Base-by-base conservation (phyloP, 2,797 vertebrate genomes). In the Catostomus latipinnis region DNA sequence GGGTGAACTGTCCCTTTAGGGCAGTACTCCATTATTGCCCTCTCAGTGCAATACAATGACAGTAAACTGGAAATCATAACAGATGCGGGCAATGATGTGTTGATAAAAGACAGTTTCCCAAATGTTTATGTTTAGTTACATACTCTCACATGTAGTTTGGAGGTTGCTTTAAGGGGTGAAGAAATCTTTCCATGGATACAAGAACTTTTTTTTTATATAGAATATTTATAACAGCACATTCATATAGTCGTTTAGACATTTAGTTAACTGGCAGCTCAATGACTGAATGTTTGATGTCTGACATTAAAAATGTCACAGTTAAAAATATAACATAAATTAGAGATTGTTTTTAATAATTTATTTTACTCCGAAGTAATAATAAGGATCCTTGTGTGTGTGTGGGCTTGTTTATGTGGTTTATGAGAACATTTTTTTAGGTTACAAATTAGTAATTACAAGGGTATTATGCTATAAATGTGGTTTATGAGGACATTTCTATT, bases 291-390 rank as follows among this genome's bases (percentile, higher is more conserved):
- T 76, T 53, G 8, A 67, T 45, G 45, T 13, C 52, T 66, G 50
- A 54, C 62, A 67, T 69, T 69, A 69, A 69, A 58, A 58, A 76
- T 76, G 45, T 34, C 16, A 68, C 46, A 16, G 43, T 49, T 56
- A 6, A 46, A 7, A 22, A 58, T 56, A 22, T 43, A 13, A 1
- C 13, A 61, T 18, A 70, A 70, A 10, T 56, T 69, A 22, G 50
- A 22, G 16, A 8, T 13, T 63, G 10, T 50, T 61, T 50, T 1
- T 60, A 50, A 34, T 34, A 0, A 3, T 3, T 34, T 34, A 0
- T 34, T 34, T 34, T 34, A 34, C 34, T 34, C 34, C 34, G 2
- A 2, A 34, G 34, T 34, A 34, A 34, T 34, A 34, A 34, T 34
- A 34, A 34, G 34, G 34, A 14, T 73, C 52, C 13, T 53, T 46